Conservation (phyloP, 2,797 vertebrate genomes). For the Channallabes apus region DNA sequence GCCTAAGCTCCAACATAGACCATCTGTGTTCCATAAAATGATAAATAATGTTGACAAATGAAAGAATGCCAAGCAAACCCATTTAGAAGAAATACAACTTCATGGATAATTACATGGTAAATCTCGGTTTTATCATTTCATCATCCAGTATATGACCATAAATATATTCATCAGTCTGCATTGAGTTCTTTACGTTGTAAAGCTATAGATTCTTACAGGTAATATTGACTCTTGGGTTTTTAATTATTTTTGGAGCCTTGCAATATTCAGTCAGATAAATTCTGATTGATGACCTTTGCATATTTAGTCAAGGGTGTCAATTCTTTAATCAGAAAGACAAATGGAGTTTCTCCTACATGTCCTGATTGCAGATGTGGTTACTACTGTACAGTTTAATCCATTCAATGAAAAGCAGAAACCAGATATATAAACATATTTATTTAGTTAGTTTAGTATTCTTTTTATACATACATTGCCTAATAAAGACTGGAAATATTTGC, state of each 20-base stretch:
- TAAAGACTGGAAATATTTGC: neutral
- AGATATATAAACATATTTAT: neutral
- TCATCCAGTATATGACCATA: constrained; percentile 1
- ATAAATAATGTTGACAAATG: neutral
- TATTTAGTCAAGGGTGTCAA: constrained; percentile 47
- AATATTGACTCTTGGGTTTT: constrained; percentile 22
- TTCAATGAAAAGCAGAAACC: neutral
- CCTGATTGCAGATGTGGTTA: constrained; percentile 15
- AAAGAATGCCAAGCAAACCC: neutral
- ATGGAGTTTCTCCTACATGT: constrained; percentile 28
- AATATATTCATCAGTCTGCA: neutral
- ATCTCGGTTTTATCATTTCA: neutral
- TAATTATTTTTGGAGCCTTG: constrained; percentile 43
- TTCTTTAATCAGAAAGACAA: constrained; percentile 48
- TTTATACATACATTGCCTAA: neutral
- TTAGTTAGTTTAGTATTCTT: neutral
- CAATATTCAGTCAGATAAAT: constrained; percentile 49
- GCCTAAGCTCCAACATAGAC: constrained; percentile 15
- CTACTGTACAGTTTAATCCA: neutral
- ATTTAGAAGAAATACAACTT: constrained; percentile 37
- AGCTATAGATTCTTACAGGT: neutral
- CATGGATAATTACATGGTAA: neutral
- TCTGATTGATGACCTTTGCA: constrained; percentile 48
- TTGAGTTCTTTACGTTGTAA: neutral
- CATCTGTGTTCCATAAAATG: constrained; percentile 18